Evolutionary conservation across 2,797 vertebrate species (phyloP), one percentile per base, ranked within the genome.

Genomic region (Xyrichtys novacula): DNA sequence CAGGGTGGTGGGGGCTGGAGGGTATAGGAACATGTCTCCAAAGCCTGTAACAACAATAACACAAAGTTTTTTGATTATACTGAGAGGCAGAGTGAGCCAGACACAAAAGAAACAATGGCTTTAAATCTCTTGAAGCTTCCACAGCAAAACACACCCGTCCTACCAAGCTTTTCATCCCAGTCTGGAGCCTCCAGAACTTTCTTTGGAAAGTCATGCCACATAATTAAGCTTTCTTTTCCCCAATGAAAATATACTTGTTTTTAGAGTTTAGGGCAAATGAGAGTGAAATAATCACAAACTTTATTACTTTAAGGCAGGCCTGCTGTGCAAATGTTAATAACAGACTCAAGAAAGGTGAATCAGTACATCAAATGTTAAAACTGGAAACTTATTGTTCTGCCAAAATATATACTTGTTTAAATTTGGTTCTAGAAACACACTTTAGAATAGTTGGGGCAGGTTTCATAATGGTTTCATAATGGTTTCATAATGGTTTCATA

Each of bases 51-150:
- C 52, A 83, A 66, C 66, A 81, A 54, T 12, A 68, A 67, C 20
- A 67, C 22, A 56, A 52, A 14, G n/a, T 73, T 71, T 44, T 77
- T 42, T 76, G 70, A 71, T 74, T 36, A 54, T 58, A 66, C 34
- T 32, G 32, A 74, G 57, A 56, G 20, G 67, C 60, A 59, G 47
- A 71, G 58, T 57, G 47, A 69, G 48, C 0, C 12, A 47, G 43
- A 65, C 61, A 53, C 57, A 74, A 69, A 68, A 42, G 20, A 75
- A 75, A 74, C 66, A 57, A 71, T 52, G 43, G 42, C 16, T 74
- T 53, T 22, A 80, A 82, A 53, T 22, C 20, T 32, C 50, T 48
- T 40, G 48, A 65, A 69, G 63, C 61, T 48, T 80, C 74, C 42
- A 17, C 29, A 56, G 68, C 43, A 49, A 49, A 81, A 71, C 25